These are phyloP conservation scores for Chaitophorus viminalis DNA, from an alignment of 2,888 invertebrate species.

Conservation along the genomic window DNA sequence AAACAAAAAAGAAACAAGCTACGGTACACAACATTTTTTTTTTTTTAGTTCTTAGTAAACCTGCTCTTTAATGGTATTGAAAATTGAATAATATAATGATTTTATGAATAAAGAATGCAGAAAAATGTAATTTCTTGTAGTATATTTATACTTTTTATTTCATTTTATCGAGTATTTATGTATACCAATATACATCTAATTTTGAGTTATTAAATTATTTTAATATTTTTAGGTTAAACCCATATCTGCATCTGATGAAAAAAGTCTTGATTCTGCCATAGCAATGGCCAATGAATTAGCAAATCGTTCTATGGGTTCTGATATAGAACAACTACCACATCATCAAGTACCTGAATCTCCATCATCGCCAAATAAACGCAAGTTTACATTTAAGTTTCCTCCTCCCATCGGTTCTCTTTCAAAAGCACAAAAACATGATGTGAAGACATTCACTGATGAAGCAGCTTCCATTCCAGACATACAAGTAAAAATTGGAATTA, in stretches of 20 bases:
- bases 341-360: conserved; percentile 70
- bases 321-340: conserved; percentile 60
- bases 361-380: conserved; percentile 77
- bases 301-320: conserved; percentile 71
- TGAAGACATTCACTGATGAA: conserved; percentile 91
- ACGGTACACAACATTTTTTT: conserved; percentile 67
- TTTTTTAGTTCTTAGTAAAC: not conserved
- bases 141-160: not conserved
- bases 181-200: no score
- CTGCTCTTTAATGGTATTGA: not conserved
- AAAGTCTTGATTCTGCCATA: conserved; percentile 90
- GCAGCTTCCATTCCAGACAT: conserved; percentile 86
- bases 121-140: not conserved
- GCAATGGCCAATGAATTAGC: conserved; percentile 93
- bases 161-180: not conserved
- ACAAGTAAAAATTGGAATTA: conserved; percentile 73
- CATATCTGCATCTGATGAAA: conserved; percentile 92
- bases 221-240: conserved; percentile 76
- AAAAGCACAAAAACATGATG: conserved; percentile 75
- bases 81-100: not conserved
- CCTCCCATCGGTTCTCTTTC: conserved; percentile 66
- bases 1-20: conserved; percentile 71
- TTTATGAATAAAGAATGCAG: not conserved
- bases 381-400: conserved; percentile 83
- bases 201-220: no score